phyloP scores from a whole-genome alignment of 1,140 invertebrate species.

The Drosophila grimshawi region DNA sequence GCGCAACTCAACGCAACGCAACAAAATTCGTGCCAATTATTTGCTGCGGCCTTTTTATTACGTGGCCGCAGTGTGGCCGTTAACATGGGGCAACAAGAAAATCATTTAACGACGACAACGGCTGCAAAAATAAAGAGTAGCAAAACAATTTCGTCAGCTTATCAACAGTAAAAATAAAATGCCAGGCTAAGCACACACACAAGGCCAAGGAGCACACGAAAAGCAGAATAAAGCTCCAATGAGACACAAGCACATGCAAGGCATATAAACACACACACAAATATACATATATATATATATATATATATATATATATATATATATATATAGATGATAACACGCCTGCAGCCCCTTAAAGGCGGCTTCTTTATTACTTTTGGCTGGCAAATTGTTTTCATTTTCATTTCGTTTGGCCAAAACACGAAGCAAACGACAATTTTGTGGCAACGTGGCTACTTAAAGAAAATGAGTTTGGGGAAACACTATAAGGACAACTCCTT shows the following conservation, averaged over 20 bases:
- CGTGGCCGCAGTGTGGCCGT: conserved; percentile 60
- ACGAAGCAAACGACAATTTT: neutral
- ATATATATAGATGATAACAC: conserved; percentile 1
- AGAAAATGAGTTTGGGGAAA: conserved; percentile 50
- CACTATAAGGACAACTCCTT: conserved; percentile 18
- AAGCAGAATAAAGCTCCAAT: conserved; percentile 68
- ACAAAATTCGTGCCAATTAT: conserved; percentile 59
- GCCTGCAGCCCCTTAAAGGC: conserved; percentile 41
- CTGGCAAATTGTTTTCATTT: conserved; percentile 71
- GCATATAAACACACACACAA: conserved; percentile 34
- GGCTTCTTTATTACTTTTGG: conserved; percentile 58
- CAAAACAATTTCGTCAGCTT: conserved; percentile 75
- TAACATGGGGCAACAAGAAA: conserved; percentile 34
- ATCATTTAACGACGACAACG: conserved; percentile 44
- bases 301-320: neutral
- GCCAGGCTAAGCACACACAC: conserved; percentile 56
- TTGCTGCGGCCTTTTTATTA: conserved; percentile 60
- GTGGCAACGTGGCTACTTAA: conserved; percentile 31
- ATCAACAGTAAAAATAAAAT: conserved; percentile 77
- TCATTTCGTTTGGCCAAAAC: conserved; percentile 22
- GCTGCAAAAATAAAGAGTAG: conserved; percentile 13
- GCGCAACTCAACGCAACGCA: conserved; percentile 7
- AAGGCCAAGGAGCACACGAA: conserved; percentile 26
- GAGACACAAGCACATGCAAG: conserved; percentile 40
- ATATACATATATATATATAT: too few species aligned